Evolutionary conservation across 2,113 vertebrate species (phyloP).

Genomic region (Trichomycterus rosablanca): DNA sequence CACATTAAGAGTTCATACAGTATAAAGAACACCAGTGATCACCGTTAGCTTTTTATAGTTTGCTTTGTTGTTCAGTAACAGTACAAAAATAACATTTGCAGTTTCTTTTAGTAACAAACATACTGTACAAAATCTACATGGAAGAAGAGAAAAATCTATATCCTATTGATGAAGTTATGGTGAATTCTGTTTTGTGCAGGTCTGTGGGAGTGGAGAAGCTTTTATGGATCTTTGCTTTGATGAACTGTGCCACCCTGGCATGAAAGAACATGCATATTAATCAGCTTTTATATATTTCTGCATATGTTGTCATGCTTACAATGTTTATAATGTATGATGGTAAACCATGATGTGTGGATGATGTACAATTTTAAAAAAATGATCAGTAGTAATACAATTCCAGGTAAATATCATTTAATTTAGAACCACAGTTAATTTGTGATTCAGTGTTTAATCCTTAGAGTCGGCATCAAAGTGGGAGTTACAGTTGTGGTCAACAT

Average conservation of each 20-base stretch:
- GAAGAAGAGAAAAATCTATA: background rate
- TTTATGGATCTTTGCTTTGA: slow-evolving; percentile 25
- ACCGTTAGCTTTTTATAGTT: no score
- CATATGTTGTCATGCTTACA: no score
- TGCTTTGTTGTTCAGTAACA: background rate
- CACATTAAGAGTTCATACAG: slow-evolving; percentile 49
- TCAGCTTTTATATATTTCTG: no score
- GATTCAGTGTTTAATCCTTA: no score
- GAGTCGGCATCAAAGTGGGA: no score
- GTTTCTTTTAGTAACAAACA: background rate
- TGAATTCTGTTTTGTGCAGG: slow-evolving; percentile 8
- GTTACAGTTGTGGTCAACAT: no score
- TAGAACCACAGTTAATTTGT: no score
- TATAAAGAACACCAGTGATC: slow-evolving; percentile 49
- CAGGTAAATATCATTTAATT: no score
- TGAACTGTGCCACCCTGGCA: background rate
- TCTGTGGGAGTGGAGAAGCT: slow-evolving; percentile 4
- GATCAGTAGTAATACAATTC: no score
- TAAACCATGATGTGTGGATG: no score
- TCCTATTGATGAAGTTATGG: background rate
- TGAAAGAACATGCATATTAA: background rate
- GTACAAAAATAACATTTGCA: slow-evolving; percentile 14
- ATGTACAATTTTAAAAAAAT: no score
- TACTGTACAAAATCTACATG: background rate
- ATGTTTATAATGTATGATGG: no score